Conservation (phyloP, 2,888 invertebrate species). For the Candidula unifasciata region DNA sequence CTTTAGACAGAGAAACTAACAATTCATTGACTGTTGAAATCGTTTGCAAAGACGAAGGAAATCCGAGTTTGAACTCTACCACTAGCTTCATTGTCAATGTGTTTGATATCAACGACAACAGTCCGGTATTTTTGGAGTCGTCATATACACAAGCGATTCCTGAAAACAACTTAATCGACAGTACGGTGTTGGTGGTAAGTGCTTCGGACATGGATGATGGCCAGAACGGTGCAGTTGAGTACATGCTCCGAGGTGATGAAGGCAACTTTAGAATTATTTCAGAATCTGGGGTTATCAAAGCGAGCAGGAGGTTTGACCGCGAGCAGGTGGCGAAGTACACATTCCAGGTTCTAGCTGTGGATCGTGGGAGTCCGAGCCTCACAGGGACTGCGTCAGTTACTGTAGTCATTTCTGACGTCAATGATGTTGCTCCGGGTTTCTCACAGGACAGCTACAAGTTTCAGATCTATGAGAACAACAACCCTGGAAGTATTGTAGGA, state of each 20-base stretch:
- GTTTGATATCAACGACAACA: slow-evolving; percentile 53
- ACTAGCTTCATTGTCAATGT: slow-evolving; percentile 84
- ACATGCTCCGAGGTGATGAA: slow-evolving; percentile 1
- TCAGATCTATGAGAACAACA: slow-evolving; percentile 88
- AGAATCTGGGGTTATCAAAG: slow-evolving; percentile 89
- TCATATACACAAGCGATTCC: slow-evolving; percentile 7
- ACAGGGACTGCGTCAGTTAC: slow-evolving; percentile 82
- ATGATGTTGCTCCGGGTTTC: slow-evolving; percentile 93
- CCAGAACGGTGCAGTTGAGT: slow-evolving; percentile 47
- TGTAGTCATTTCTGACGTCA: slow-evolving; percentile 95
- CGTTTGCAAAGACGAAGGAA: slow-evolving; percentile 39
- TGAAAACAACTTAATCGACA: slow-evolving; percentile 86
- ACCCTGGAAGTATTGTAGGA: slow-evolving; percentile 91
- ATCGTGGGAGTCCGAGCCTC: slow-evolving; percentile 84
- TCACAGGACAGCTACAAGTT: slow-evolving; percentile 42
- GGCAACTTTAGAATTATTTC: slow-evolving; percentile 89
- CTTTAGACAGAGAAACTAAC: slow-evolving; percentile 30
- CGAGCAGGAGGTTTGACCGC: slow-evolving; percentile 88
- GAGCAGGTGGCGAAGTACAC: slow-evolving; percentile 89
- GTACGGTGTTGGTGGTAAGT: slow-evolving; percentile 90
- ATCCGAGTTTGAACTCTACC: slow-evolving; percentile 33
- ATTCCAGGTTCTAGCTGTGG: slow-evolving; percentile 92
- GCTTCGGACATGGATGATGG: slow-evolving; percentile 84
- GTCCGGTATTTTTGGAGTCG: slow-evolving; percentile 86
- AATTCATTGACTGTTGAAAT: not conserved